Evolutionary conservation across 2,888 invertebrate species (phyloP).

Genomic region (Dolichomitus sp.): DNA sequence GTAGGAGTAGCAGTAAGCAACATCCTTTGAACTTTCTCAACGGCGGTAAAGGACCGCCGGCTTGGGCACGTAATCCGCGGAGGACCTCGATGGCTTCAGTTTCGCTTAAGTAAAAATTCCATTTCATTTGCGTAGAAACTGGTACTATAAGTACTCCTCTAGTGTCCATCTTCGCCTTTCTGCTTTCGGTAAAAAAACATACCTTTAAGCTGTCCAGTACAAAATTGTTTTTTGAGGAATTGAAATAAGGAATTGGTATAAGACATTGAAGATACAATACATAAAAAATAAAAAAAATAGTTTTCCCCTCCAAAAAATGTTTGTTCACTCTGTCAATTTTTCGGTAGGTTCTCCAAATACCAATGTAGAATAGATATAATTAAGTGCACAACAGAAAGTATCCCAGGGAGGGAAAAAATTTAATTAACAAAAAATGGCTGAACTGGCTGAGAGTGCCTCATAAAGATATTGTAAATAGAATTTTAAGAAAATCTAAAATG

Average conservation of each 20-base stretch:
- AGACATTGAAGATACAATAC: no score
- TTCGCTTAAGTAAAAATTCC: constrained; percentile 76
- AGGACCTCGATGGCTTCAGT: constrained; percentile 39
- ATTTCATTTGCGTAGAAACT: constrained; percentile 76
- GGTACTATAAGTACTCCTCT: constrained; percentile 46
- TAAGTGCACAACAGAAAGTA: no score
- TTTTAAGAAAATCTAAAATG: background rate
- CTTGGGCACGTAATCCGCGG: constrained; percentile 49
- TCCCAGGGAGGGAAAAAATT: no score
- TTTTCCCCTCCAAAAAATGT: no score
- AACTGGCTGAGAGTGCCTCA: no score
- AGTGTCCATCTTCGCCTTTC: constrained; percentile 22
- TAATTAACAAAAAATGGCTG: no score
- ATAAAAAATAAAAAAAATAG: no score
- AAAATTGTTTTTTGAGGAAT: background rate
- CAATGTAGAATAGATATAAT: no score
- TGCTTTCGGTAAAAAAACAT: background rate
- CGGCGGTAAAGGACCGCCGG: constrained; percentile 43
- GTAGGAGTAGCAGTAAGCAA: constrained; percentile 25
- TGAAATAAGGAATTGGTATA: no score
- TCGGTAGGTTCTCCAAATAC: no score
- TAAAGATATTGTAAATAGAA: background rate
- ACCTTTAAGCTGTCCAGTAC: background rate
- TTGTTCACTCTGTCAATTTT: no score
- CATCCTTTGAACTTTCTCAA: constrained; percentile 56